A percentile compares a stretch with the other conserved stretches of the same genome.
Evolutionary conservation across 2,888 invertebrate genomes (phyloP).

Genomic region (Macrosiphum euphorbiae): DNA sequence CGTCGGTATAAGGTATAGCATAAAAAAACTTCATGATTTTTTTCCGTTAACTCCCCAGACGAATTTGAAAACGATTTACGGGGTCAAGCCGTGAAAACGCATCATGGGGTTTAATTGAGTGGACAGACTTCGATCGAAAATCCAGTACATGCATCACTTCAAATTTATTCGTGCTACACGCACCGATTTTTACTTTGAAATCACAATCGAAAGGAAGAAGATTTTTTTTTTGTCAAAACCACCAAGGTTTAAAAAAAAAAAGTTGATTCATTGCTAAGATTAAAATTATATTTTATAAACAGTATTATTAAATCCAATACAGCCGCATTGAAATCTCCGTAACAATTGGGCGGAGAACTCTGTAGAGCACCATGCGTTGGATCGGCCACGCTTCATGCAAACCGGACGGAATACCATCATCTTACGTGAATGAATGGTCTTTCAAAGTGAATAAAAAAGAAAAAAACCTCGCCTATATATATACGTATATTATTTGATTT

Average conservation of each 20-base stretch:
- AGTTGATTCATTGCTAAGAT: not conserved
- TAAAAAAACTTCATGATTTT: conserved; percentile 8
- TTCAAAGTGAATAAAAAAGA: not conserved
- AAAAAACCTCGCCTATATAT: not conserved
- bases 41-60: not conserved
- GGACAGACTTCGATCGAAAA: conserved; percentile 33
- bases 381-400: not conserved
- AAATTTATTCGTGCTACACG: not conserved
- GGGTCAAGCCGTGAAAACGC: conserved; percentile 40
- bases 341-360: not conserved
- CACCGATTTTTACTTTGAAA: not conserved
- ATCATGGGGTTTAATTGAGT: conserved; percentile 41
- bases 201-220: not conserved
- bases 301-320: not conserved
- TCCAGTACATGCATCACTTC: not conserved
- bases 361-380: not conserved
- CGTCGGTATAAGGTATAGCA: not conserved
- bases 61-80: conserved; percentile 48
- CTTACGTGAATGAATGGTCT: not conserved
- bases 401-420: not conserved
- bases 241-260: not conserved
- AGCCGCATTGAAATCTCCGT: not conserved
- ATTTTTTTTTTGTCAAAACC: not conserved
- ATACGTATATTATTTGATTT: not conserved
- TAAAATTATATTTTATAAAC: not conserved